These are phyloP conservation scores for Hemitrygon akajei DNA, from an alignment of 2,797 vertebrate species.

Conservation along the genomic window DNA sequence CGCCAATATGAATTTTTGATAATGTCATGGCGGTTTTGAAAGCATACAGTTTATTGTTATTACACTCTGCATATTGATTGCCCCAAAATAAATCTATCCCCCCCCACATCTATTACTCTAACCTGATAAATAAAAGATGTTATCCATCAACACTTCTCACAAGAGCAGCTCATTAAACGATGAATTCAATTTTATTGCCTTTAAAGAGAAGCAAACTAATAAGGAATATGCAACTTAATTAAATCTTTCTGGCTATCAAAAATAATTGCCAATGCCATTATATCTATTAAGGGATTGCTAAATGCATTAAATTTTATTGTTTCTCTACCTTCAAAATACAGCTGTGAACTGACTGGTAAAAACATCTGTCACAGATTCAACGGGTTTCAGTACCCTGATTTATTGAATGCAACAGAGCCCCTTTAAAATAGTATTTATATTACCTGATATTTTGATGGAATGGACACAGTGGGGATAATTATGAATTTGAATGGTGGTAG, in stretches of 20 bases:
- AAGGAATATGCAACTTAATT: not conserved
- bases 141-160: constrained; percentile 22
- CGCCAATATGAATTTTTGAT: not conserved
- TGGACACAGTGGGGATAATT: not conserved
- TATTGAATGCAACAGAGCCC: not conserved
- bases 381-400: not conserved
- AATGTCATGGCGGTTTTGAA: not conserved
- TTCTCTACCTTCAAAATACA: not conserved
- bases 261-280: not conserved
- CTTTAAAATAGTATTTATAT: not conserved
- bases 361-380: constrained; percentile 2
- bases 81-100: not conserved
- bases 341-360: not conserved
- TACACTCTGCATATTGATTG: not conserved
- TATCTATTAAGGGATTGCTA: constrained; percentile 17
- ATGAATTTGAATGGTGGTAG: not conserved
- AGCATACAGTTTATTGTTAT: not conserved
- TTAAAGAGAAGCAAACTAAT: not conserved
- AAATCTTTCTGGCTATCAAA: constrained; percentile 34
- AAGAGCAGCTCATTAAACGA: constrained; percentile 15
- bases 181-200: constrained; percentile 23
- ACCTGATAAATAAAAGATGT: constrained; percentile 10
- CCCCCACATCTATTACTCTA: not conserved
- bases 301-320: not conserved
- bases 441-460: not conserved